Conservation (phyloP, 2,797 vertebrate genomes). For the Sebastes steindachneri region DNA sequence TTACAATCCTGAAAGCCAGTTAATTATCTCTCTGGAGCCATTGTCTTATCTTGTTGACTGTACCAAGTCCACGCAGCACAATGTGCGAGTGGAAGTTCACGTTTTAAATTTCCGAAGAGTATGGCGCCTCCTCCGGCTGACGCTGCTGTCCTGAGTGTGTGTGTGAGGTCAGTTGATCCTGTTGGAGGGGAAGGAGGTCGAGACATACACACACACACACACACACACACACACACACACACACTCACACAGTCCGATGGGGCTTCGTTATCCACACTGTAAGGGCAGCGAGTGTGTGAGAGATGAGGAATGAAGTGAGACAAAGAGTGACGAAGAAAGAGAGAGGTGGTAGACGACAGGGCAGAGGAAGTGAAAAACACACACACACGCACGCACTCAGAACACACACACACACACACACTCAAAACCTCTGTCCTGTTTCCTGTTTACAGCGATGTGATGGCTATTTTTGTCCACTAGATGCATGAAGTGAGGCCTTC, state of each 20-base stretch:
- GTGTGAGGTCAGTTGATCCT: constrained; percentile 8
- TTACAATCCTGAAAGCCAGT: constrained; percentile 28
- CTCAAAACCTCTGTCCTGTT: constrained; percentile 65
- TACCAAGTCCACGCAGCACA: neutral
- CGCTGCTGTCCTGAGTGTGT: constrained; percentile 3
- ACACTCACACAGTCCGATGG: neutral
- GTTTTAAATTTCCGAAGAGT: constrained; percentile 9
- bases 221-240: neutral
- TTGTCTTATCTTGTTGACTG: constrained; percentile 37
- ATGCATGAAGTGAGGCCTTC: constrained; percentile 40
- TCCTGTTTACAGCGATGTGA: constrained; percentile 81
- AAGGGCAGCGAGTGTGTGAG: neutral
- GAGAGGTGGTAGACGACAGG: constrained; percentile 27
- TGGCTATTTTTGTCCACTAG: constrained; percentile 64
- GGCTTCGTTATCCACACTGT: neutral
- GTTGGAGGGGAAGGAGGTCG: neutral
- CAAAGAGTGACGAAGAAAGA: constrained; percentile 5
- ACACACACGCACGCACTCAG: constrained; percentile 1
- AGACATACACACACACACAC: neutral
- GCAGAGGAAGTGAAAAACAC: constrained; percentile 34
- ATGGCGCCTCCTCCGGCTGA: constrained; percentile 15
- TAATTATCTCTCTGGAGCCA: constrained; percentile 37
- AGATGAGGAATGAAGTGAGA: constrained; percentile 20
- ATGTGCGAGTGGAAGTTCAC: constrained; percentile 25
- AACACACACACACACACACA: neutral